Evolutionary conservation across 2,888 invertebrate species (phyloP), one percentile per base, ranked within the genome.

Genomic region (Synanthedon vespiformis): DNA sequence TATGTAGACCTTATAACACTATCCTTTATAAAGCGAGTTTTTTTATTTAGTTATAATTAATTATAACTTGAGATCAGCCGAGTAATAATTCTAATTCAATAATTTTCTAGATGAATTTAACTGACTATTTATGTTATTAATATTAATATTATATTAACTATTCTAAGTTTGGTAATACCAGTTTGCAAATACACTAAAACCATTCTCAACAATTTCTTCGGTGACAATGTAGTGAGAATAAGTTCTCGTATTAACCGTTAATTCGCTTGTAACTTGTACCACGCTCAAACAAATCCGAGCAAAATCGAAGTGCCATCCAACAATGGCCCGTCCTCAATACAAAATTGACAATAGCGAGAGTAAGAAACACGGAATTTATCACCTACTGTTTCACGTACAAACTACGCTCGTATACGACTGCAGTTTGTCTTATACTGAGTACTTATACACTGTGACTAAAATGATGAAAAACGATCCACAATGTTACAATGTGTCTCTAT

Each of bases 251-350:
- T 14, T 48, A 48, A 48, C 2, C 18, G 11, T 14, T 18, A 27
- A 40, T n/a, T 12, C 48, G 55, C 65, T 58, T 52, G 1, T 63
- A 40, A 54, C 57, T 59, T 61, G 49, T 0, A 56, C 68, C 68
- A 54, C 47, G 53, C 54, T 52, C 53, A 56, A 68, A 77, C 74
- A 75, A 82, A 83, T 78, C 75, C 82, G 80, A 84, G 77, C 81
- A 85, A 80, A 86, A 86, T 86, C 84, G 81, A 85, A 84, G 72
- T 77, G 72, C 68, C 68, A 68, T 62, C 64, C 69, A 74, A 85
- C 85, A 85, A 85, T 83, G 67, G 80, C 56, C 62, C 76, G 77
- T 77, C 74, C 77, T 83, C 85, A 82, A 85, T 83, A 84, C 81
- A 75, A 78, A 80, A 83, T 81, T 79, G 81, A 84, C 84, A 84